Percentiles rank a stretch among this genome's conserved stretches.
Evolutionary conservation across 2,888 invertebrate species (phyloP).

Genomic region (Clepsis dumicolana): DNA sequence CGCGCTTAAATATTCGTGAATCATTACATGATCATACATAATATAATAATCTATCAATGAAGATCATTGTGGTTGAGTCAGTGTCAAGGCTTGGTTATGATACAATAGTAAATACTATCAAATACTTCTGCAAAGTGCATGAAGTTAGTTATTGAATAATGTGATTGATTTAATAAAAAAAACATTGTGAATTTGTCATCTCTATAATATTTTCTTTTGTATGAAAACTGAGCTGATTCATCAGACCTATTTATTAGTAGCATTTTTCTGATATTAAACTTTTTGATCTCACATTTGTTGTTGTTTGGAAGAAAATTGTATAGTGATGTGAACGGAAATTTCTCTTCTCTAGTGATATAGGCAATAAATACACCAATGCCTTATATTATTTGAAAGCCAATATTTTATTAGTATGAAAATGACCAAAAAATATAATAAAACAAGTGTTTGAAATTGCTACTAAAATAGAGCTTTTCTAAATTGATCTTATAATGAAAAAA

Average conservation of each 20-base stretch:
- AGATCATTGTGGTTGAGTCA: constrained; percentile 43
- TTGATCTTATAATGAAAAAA: constrained; percentile 64
- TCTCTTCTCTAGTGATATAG: constrained; percentile 58
- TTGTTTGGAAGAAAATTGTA: constrained; percentile 61
- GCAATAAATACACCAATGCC: constrained; percentile 68
- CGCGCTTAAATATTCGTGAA: constrained; percentile 48
- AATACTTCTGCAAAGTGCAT: not conserved
- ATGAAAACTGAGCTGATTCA: not conserved
- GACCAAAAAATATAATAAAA: constrained; percentile 69
- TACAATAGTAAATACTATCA: not conserved
- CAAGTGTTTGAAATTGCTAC: constrained; percentile 64
- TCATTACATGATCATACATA: constrained; percentile 36
- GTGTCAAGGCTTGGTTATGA: not conserved
- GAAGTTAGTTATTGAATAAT: not conserved
- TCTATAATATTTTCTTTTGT: not conserved
- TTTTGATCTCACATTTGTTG: constrained; percentile 76
- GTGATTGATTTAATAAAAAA: not conserved
- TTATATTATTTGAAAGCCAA: constrained; percentile 63
- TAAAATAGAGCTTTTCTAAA: constrained; percentile 70
- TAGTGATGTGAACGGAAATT: constrained; percentile 60
- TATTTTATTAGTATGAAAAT: constrained; percentile 65
- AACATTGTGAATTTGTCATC: not conserved
- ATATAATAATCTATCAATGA: constrained; percentile 38
- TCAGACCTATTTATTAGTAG: constrained; percentile 38
- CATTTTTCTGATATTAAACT: constrained; percentile 63